A percentile compares a stretch with the other conserved stretches of the same genome.
These are phyloP conservation scores for Athalia cordata DNA, from an alignment of 2,888 invertebrate species.

Conservation along the genomic window DNA sequence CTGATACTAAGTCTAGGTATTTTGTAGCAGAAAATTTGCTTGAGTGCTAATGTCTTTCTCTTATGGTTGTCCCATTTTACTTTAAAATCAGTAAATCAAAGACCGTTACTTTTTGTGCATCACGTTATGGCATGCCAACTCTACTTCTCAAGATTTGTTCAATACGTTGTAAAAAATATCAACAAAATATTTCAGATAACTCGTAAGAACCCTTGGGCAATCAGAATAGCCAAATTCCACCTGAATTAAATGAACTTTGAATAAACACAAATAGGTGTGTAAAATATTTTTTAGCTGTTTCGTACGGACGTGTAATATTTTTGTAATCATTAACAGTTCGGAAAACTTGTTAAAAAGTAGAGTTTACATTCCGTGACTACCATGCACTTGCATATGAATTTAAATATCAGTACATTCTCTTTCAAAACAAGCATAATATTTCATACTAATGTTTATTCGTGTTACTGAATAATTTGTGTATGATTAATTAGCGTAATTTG, in stretches of 20 bases:
- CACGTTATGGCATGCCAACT: conserved; percentile 19
- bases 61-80: conserved; percentile 19
- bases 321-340: conserved; percentile 17
- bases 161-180: too few species aligned
- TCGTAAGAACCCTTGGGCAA: background rate
- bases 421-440: conserved; percentile 56
- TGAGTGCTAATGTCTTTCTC: conserved; percentile 52
- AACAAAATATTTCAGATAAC: background rate
- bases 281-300: background rate
- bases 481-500: conserved; percentile 57
- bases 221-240: background rate
- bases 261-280: too few species aligned
- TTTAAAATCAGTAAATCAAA: conserved; percentile 2
- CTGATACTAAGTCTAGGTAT: conserved; percentile 33
- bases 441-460: conserved; percentile 45
- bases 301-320: background rate
- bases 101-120: conserved; percentile 7
- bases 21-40: conserved; percentile 49
- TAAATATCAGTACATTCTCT: conserved; percentile 52
- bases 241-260: background rate
- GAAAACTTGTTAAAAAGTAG: conserved; percentile 11
- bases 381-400: conserved; percentile 38
- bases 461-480: conserved; percentile 55
- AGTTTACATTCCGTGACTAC: conserved; percentile 39
- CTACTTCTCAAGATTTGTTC: background rate